Conservation (phyloP, 2,888 invertebrate genomes). For the Opisthograptis luteolata region DNA sequence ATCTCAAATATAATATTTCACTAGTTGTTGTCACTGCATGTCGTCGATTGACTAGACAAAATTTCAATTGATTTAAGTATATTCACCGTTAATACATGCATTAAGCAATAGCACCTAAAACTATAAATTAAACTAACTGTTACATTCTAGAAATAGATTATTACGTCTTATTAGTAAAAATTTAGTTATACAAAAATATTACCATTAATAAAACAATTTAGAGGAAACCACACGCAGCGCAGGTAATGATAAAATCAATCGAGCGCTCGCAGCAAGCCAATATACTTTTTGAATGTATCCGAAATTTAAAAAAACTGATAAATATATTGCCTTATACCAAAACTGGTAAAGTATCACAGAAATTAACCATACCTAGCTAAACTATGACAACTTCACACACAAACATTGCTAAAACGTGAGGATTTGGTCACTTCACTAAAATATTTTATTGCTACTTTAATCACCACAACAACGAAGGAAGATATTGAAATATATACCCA, state of each 20-base stretch:
- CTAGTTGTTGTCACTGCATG: constrained; percentile 32
- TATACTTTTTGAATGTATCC: constrained; percentile 12
- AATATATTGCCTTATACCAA: constrained; percentile 74
- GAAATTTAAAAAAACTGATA: constrained; percentile 44
- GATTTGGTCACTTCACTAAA: constrained; percentile 62
- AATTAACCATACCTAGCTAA: constrained; percentile 82
- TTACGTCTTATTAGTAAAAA: constrained; percentile 23
- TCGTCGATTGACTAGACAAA: constrained; percentile 36
- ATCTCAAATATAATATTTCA: constrained; percentile 32
- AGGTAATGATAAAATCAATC: neutral
- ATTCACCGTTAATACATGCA: constrained; percentile 32
- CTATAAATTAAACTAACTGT: constrained; percentile 40
- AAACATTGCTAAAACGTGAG: constrained; percentile 63
- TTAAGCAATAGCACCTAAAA: constrained; percentile 42
- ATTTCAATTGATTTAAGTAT: constrained; percentile 34
- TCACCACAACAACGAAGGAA: constrained; percentile 44
- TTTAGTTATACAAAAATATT: constrained; percentile 15
- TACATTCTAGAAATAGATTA: constrained; percentile 36
- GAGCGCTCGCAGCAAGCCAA: constrained; percentile 17
- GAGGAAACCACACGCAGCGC: constrained; percentile 5
- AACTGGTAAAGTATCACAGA: constrained; percentile 83
- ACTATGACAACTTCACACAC: constrained; percentile 71
- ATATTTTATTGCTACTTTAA: constrained; percentile 41
- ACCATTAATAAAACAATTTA: constrained; percentile 13
- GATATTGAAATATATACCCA: constrained; percentile 45